A percentile compares a stretch with the other conserved stretches of the same genome.
Conservation (phyloP, 2,797 vertebrate genomes). For the Nannoperca obscura region DNA sequence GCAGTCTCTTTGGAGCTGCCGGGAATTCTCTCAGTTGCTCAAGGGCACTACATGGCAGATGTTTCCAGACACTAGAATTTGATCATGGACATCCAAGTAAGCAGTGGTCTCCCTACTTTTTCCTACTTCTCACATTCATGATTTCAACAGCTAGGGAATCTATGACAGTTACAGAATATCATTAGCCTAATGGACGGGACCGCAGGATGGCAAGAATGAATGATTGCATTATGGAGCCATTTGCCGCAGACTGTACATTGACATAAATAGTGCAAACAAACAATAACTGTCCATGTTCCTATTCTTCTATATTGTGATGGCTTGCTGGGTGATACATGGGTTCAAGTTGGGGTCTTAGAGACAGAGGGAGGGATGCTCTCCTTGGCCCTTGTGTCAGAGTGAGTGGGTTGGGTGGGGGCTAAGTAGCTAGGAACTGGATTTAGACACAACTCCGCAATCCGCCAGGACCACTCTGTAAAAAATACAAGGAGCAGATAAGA, state of each 20-base stretch:
- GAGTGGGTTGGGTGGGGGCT: constrained; percentile 56
- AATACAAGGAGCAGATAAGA: constrained; percentile 63
- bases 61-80: constrained; percentile 59
- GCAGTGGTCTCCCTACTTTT: constrained; percentile 42
- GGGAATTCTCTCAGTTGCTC: constrained; percentile 21
- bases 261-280: constrained; percentile 79
- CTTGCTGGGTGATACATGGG: constrained; percentile 64
- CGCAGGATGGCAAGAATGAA: constrained; percentile 66
- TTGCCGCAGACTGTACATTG: constrained; percentile 68
- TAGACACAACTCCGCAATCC: constrained; percentile 65
- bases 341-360: constrained; percentile 70
- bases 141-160: constrained; percentile 60
- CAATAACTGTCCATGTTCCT: constrained; percentile 70
- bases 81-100: constrained; percentile 61
- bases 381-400: constrained; percentile 42
- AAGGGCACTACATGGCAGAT: constrained; percentile 46
- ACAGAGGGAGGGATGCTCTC: constrained; percentile 46
- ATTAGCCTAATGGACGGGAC: constrained; percentile 76
- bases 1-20: not conserved
- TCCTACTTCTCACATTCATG: constrained; percentile 62
- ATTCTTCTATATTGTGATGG: constrained; percentile 63
- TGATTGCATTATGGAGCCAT: constrained; percentile 76
- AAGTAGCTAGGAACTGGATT: constrained; percentile 70
- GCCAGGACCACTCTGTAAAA: constrained; percentile 62
- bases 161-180: constrained; percentile 57